These are phyloP conservation scores for Saccopteryx bilineata DNA, from an alignment of 2,113 vertebrate species.

Conservation along the genomic window DNA sequence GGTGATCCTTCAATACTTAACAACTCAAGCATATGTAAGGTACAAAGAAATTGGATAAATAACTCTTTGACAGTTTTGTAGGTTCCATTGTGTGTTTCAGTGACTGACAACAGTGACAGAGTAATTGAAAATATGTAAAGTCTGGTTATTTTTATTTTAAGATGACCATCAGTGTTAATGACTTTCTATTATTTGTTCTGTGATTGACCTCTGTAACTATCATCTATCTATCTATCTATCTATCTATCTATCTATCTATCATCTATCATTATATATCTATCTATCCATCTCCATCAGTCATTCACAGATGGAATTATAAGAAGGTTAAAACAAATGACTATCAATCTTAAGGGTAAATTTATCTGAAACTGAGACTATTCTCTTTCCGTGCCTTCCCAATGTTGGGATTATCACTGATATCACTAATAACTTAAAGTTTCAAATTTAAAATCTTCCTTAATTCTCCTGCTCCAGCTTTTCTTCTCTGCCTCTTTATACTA, in stretches of 20 bases:
- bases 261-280: neutral
- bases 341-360: neutral
- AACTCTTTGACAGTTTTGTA: neutral
- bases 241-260: neutral
- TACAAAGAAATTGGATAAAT: neutral
- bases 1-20: neutral
- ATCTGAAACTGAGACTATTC: neutral
- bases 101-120: neutral
- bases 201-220: neutral
- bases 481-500: neutral
- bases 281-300: neutral
- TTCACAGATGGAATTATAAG: neutral
- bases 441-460: neutral
- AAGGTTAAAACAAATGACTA: conserved; percentile 45
- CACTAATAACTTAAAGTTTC: neutral
- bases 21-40: neutral
- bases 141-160: conserved; percentile 45
- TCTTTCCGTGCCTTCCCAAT: neutral
- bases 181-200: neutral
- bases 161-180: neutral
- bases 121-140: neutral
- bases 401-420: neutral
- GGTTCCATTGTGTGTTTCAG: neutral
- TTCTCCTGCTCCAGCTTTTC: neutral
- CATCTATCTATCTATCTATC: neutral